Evolutionary conservation across 2,797 vertebrate genomes (phyloP).

Genomic region (Xyrichtys novacula): DNA sequence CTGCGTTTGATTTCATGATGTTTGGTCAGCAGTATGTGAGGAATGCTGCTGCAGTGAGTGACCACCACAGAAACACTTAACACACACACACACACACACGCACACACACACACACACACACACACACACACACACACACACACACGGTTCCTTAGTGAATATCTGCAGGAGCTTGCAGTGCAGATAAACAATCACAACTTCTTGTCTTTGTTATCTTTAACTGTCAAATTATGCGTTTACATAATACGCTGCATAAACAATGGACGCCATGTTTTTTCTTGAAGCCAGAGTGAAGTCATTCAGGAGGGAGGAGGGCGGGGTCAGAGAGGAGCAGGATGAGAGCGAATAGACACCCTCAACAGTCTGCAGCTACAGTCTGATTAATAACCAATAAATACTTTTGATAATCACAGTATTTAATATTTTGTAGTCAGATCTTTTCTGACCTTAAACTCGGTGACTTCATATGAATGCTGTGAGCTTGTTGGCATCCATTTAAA

Average conservation of each 20-base stretch:
- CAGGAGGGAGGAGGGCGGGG: background rate
- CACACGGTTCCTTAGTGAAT: background rate
- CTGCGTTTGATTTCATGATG: slow-evolving; percentile 26
- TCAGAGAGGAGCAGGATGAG: too few relatives aligned
- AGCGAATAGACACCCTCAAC: too few relatives aligned
- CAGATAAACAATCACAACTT: background rate
- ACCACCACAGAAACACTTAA: slow-evolving; percentile 27
- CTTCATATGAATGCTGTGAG: too few relatives aligned
- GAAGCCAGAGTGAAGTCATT: background rate
- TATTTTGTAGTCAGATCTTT: too few relatives aligned
- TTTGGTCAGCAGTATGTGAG: slow-evolving; percentile 37
- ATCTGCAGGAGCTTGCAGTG: background rate
- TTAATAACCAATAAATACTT: too few relatives aligned
- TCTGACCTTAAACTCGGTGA: too few relatives aligned
- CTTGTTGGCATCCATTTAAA: too few relatives aligned
- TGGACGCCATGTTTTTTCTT: background rate
- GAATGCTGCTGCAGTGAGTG: slow-evolving; percentile 28
- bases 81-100: background rate
- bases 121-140: background rate
- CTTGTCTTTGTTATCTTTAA: background rate
- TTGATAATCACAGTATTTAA: too few relatives aligned
- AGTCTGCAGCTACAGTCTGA: too few relatives aligned
- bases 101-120: background rate
- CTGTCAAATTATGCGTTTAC: background rate
- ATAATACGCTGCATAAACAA: background rate